Evolutionary conservation across 2,888 invertebrate species (phyloP), one percentile per base, ranked within the genome.

Genomic region (Deilephila elpenor): DNA sequence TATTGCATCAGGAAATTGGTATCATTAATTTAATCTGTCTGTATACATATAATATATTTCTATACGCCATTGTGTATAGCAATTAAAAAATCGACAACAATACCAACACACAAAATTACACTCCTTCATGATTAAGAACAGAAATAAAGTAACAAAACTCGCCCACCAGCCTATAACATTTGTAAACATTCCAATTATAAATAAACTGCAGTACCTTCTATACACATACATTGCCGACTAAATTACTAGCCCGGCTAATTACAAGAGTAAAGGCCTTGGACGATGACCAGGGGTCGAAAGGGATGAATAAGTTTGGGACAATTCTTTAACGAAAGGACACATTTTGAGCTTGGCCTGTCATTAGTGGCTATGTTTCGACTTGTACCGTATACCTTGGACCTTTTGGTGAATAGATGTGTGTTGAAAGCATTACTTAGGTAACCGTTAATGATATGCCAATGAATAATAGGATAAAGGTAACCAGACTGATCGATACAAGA

Each of bases 301-400:
- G 91, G 88, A 87, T 86, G 87, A 89, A 89, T 88, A 90, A 89
- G 89, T 91, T 92, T 84, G 85, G 87, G 86, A 88, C 85, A 84
- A 89, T 93, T 92, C 91, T 91, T 90, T 87, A 84, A 84, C 83
- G 78, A 76, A 79, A 79, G 84, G 84, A 85, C 84, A 84, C 83
- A 86, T 78, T 81, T 80, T 75, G 79, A 79, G 80, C 82, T 81
- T 80, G 81, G 85, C 84, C 88, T 90, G 89, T 90, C 91, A 92
- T 91, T 92, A 92, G 88, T 82, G 78, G 84, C 86, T 86, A 89
- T 88, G 89, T 89, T 91, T 88, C 84, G 14, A 44, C 14, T 82
- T 84, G 79, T 85, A 88, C 89, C 84, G 88, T 87, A 82, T 73
- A 71, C 73, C 80, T 82, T 80, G 81, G 75, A 78, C 75, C 78